Evolutionary conservation across 92 coral and sea anemone genomes (phyloP), one percentile per base, ranked within the genome.

Genomic region (Plumapathes pennacea): DNA sequence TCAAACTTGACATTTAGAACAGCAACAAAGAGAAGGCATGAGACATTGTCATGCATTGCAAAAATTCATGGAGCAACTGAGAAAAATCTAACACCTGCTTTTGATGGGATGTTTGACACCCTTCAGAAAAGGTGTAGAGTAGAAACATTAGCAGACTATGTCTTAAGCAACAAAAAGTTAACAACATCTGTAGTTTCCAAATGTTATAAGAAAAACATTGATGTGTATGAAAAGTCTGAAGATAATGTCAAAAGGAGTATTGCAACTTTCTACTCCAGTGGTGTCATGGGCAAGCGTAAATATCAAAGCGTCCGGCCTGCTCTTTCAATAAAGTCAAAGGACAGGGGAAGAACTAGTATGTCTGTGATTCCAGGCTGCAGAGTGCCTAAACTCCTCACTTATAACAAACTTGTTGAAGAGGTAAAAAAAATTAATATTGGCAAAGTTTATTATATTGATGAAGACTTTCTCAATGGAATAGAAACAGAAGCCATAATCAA

Each of bases 221-320:
- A 25, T 25, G 78, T 67, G 43, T 83, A 76, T 69, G 72, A 83
- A 46, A 69, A 76, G 21, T 83, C 84, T 25, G 19, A 27, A 14
- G 77, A 46, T 14, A 83, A 76, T 54, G 50, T 63, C 27, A 32
- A 13, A 7, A 41, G 79, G 4, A 69, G 71, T 60, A 69, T 75
- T 58, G 72, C 83, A 23, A 54, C 82, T 38, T 82, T 22, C 45
- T 83, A 76, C 59, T 64, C 80, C 6, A 71, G 60, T 49, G 84
- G 80, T 43, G 80, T 83, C 17, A 40, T 83, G 54, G 80, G 89
- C 18, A 83, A 77, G 40, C 36, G 79, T 32, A 83, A 68, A 60
- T 76, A 83, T 52, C 44, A 62, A 71, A 56, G 69, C 62, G 64
- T 58, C 3, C 40, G 74, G 33, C 52, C 69, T 30, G 64, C 52